phyloP scores from a whole-genome alignment of 2,113 vertebrate genomes.

The Percina caprodes region DNA sequence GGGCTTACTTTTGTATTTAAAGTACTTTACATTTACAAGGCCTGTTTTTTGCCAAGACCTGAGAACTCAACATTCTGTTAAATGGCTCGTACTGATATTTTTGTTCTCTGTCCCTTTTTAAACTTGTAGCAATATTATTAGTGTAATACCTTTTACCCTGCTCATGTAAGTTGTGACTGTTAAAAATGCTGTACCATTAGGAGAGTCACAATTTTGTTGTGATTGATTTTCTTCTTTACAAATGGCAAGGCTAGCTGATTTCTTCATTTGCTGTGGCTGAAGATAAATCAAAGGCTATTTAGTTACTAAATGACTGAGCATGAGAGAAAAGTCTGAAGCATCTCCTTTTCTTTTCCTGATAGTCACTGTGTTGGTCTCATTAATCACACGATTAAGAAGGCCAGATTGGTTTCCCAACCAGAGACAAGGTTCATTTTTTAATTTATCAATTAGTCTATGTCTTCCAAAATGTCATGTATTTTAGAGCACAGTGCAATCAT shows the following conservation, averaged over 20 bases:
- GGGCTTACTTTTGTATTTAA: not conserved
- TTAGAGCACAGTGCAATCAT: constrained; percentile 21
- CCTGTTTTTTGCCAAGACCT: not conserved
- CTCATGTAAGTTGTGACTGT: not conserved
- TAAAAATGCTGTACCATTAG: not conserved
- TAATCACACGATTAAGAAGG: constrained; percentile 74
- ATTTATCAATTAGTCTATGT: constrained; percentile 70
- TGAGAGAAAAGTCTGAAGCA: constrained; percentile 60
- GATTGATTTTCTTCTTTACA: constrained; percentile 24
- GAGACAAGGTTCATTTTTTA: constrained; percentile 66
- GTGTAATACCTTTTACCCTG: not conserved
- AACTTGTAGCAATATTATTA: not conserved
- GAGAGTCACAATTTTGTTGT: not conserved
- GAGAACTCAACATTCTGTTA: not conserved
- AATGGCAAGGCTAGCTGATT: constrained; percentile 41
- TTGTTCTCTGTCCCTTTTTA: not conserved
- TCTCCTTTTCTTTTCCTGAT: constrained; percentile 66
- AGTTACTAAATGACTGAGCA: constrained; percentile 66
- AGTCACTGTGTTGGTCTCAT: constrained; percentile 68
- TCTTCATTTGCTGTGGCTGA: constrained; percentile 32
- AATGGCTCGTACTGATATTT: not conserved
- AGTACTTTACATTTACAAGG: not conserved
- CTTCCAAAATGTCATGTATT: constrained; percentile 65
- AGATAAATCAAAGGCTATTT: constrained; percentile 68
- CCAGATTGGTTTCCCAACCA: constrained; percentile 74